phyloP scores from a whole-genome alignment of 2,797 vertebrate species.

The Poecilia wingei region DNA sequence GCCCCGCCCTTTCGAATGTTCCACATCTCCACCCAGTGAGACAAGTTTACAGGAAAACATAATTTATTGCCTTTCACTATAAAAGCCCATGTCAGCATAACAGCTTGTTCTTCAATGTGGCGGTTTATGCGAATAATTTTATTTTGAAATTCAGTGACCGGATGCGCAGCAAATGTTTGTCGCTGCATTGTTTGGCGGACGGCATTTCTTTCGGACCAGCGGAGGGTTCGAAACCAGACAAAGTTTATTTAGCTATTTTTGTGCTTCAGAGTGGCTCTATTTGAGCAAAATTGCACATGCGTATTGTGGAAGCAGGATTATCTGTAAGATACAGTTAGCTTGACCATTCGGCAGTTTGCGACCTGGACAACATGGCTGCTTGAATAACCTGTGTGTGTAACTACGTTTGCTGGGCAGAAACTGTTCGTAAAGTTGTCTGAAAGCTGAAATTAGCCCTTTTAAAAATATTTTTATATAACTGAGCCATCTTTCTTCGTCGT shows the following conservation, averaged over 20 bases:
- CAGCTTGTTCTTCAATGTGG: accelerated
- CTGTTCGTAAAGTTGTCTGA: background rate
- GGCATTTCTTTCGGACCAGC: background rate
- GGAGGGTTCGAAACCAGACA: background rate
- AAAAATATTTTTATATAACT: background rate
- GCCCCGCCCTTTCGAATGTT: conserved; percentile 6
- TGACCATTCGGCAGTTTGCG: accelerated
- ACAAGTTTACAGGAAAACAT: background rate
- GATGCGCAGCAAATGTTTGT: background rate
- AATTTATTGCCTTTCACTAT: conserved; percentile 17
- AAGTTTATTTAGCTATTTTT: background rate
- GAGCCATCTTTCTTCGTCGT: background rate
- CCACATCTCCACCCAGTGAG: accelerated
- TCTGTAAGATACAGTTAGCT: background rate
- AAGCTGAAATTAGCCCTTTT: background rate
- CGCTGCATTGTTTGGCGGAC: accelerated
- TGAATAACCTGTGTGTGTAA: background rate
- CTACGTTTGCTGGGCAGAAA: background rate
- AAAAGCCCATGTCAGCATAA: accelerated
- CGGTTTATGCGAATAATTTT: accelerated
- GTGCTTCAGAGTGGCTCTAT: background rate
- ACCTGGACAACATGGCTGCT: background rate
- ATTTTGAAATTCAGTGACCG: conserved; percentile 15
- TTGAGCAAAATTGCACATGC: background rate
- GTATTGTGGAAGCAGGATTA: background rate